Percentiles rank a stretch among this genome's conserved stretches.
These are phyloP conservation scores for Acronicta alni DNA, from an alignment of 2,888 invertebrate genomes.

Conservation along the genomic window DNA sequence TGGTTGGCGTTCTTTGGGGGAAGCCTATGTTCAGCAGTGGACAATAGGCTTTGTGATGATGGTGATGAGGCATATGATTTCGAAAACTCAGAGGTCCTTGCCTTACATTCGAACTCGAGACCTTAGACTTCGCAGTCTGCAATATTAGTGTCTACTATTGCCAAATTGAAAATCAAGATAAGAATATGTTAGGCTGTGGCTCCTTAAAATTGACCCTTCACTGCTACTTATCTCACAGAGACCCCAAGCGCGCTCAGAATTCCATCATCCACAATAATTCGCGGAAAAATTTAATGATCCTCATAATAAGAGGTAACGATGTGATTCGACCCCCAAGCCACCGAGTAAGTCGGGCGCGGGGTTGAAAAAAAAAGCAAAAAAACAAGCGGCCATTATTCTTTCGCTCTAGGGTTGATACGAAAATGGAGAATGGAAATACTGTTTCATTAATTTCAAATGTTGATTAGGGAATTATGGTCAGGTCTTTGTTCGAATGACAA, in stretches of 20 bases:
- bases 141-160: no score
- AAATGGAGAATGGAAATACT: conserved; percentile 16
- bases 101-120: no score
- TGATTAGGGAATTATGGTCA: conserved; percentile 5
- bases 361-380: conserved; percentile 20
- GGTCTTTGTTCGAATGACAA: no score
- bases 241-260: conserved; percentile 7
- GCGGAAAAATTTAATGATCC: conserved; percentile 54
- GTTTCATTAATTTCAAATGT: conserved; percentile 23
- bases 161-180: no score
- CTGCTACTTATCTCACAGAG: conserved; percentile 24
- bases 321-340: conserved; percentile 32
- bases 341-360: conserved; percentile 1
- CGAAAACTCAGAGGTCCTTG: no score
- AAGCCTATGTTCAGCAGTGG: no score
- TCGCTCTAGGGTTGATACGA: conserved; percentile 28
- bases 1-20: no score
- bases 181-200: no score
- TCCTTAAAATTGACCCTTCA: no score
- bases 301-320: conserved; percentile 51
- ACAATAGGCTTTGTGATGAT: no score
- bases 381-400: conserved; percentile 41
- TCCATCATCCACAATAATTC: conserved; percentile 40
- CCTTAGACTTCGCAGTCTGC: no score
- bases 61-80: no score